A percentile compares a stretch with the other conserved stretches of the same genome.
These are phyloP conservation scores for Drymodes brunneopygia DNA, from an alignment of 2,113 vertebrate genomes.

Conservation along the genomic window DNA sequence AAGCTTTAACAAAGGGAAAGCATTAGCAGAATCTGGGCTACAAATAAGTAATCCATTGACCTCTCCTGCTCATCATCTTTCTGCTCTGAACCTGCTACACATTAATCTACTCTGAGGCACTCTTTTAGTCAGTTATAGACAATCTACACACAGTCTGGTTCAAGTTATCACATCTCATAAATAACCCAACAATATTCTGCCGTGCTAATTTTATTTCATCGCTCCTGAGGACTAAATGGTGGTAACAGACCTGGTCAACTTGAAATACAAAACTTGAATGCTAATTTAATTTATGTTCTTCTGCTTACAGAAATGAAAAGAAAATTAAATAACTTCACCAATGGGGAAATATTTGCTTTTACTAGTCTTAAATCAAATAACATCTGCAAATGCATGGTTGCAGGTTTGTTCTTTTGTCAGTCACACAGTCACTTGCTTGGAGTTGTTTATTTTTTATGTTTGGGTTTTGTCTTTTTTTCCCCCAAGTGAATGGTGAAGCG, in stretches of 20 bases:
- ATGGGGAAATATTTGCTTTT: slow-evolving; percentile 21
- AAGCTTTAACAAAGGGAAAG: not conserved
- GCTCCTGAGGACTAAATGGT: slow-evolving; percentile 2
- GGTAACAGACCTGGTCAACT: not conserved
- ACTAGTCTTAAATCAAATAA: slow-evolving; percentile 42
- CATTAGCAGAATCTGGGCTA: not conserved
- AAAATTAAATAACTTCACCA: slow-evolving; percentile 51
- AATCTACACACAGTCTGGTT: not conserved
- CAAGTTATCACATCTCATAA: slow-evolving; percentile 4
- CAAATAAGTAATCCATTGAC: not conserved
- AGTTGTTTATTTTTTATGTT: not conserved
- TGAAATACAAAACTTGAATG: slow-evolving; percentile 24
- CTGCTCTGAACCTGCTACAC: not conserved
- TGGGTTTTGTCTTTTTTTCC: not conserved
- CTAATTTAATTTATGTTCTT: slow-evolving; percentile 13
- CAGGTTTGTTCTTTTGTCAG: not conserved
- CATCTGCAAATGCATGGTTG: not conserved
- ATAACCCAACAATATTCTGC: slow-evolving; percentile 10
- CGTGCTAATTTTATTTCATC: slow-evolving; percentile 23
- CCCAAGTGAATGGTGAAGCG: slow-evolving; percentile 10
- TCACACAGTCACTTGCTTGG: not conserved
- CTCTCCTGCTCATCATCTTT: not conserved
- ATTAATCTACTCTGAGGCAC: not conserved
- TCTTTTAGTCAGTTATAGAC: not conserved
- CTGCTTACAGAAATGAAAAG: slow-evolving; percentile 8